A percentile compares a stretch with the other conserved stretches of the same genome.
phyloP scores from a whole-genome alignment of 2,113 vertebrate species.

The Montifringilla adamsi region DNA sequence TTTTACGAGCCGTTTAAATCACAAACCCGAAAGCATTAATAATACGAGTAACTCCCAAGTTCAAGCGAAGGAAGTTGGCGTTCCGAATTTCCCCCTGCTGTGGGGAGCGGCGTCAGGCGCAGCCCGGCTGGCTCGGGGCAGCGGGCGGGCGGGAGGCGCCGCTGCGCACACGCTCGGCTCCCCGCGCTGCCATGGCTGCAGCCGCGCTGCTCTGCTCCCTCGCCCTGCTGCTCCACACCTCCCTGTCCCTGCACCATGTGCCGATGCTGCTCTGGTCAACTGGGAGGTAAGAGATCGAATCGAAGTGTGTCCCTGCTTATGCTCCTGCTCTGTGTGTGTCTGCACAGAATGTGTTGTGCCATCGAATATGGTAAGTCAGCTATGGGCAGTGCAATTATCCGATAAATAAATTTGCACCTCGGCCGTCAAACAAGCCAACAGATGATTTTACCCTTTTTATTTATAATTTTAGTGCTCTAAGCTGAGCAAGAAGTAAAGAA shows the following conservation, averaged over 20 bases:
- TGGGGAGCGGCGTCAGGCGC: not conserved
- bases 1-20: not conserved
- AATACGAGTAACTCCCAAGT: not conserved
- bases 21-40: not conserved
- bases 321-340: not conserved
- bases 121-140: not conserved
- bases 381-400: not conserved
- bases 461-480: not conserved
- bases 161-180: not conserved
- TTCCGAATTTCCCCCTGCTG: not conserved
- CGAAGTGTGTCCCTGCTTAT: not conserved
- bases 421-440: not conserved
- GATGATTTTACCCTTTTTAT: not conserved
- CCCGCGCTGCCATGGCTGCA: not conserved
- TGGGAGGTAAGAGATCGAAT: slow-evolving; percentile 42
- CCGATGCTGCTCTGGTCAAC: slow-evolving; percentile 70
- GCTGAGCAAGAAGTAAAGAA: not conserved
- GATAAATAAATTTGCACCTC: not conserved
- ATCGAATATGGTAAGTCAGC: not conserved
- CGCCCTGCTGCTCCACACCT: fast-evolving
- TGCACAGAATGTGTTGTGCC: not conserved
- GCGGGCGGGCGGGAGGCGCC: not conserved
- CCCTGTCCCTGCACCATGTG: not conserved
- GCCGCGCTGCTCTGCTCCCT: not conserved
- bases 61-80: not conserved